phyloP scores from a whole-genome alignment of 2,113 vertebrate species.

The Albula glossodonta region DNA sequence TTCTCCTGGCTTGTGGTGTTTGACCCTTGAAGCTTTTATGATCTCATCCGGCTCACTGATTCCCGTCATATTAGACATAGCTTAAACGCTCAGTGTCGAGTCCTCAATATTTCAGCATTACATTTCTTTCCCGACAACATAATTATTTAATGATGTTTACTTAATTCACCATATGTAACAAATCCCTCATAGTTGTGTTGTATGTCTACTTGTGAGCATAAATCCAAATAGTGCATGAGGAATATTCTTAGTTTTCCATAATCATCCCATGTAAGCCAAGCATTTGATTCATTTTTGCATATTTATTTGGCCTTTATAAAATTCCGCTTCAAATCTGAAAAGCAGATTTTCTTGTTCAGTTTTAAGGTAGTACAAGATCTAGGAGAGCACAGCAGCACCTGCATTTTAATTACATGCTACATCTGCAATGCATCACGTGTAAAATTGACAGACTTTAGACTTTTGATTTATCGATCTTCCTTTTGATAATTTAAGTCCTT shows the following conservation, averaged over 20 bases:
- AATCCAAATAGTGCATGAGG: too few species aligned
- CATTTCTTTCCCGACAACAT: not conserved
- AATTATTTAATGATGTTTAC: not conserved
- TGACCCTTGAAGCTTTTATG: too few species aligned
- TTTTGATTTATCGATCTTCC: not conserved
- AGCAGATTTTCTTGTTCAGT: too few species aligned
- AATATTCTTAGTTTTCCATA: not conserved
- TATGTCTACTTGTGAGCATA: too few species aligned
- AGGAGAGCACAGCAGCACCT: not conserved
- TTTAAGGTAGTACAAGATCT: too few species aligned
- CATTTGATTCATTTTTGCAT: not conserved
- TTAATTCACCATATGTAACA: too few species aligned
- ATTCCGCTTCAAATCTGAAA: too few species aligned
- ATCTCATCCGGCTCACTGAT: too few species aligned
- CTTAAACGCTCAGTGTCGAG: not conserved
- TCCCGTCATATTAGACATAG: too few species aligned
- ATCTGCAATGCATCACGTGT: not conserved
- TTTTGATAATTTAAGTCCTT: too few species aligned
- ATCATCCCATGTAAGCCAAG: not conserved
- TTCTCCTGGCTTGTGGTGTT: not conserved
- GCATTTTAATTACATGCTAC: not conserved
- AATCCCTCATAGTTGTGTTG: too few species aligned
- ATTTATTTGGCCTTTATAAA: not conserved
- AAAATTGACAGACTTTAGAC: not conserved
- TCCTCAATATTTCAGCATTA: not conserved